These are phyloP conservation scores for Lutraria rhynchaena DNA, from an alignment of 1,140 invertebrate species.

Conservation along the genomic window DNA sequence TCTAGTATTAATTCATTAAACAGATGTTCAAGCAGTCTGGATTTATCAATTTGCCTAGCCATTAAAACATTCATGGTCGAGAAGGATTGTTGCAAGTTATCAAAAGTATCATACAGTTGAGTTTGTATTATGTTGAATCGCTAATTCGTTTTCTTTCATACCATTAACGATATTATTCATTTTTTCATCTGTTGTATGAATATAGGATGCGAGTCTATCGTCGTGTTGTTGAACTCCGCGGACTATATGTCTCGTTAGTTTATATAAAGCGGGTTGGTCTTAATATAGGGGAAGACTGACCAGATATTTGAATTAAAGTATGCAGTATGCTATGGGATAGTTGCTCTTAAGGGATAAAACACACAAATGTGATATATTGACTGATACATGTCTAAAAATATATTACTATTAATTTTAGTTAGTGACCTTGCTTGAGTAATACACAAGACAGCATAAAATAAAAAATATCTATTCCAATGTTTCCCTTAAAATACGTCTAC, in stretches of 20 bases:
- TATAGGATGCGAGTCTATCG: constrained; percentile 13
- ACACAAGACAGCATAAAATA: too few relatives aligned
- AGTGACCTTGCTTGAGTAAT: too few relatives aligned
- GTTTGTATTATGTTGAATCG: constrained; percentile 33
- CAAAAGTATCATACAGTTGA: constrained; percentile 16
- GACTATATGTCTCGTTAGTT: constrained; percentile 4
- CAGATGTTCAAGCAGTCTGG: constrained; percentile 1
- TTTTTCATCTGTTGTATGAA: constrained; percentile 1
- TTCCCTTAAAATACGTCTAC: too few relatives aligned
- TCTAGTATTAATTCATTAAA: constrained; percentile 18
- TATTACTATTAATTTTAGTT: too few relatives aligned
- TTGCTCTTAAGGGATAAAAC: too few relatives aligned
- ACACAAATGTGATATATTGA: too few relatives aligned
- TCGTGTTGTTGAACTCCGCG: constrained; percentile 10
- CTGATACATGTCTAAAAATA: too few relatives aligned
- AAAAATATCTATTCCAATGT: too few relatives aligned
- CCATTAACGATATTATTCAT: constrained; percentile 31
- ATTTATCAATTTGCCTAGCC: constrained; percentile 36
- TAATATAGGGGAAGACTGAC: too few relatives aligned
- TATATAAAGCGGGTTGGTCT: too few relatives aligned
- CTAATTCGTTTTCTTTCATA: constrained; percentile 31
- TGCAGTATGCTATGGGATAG: too few relatives aligned
- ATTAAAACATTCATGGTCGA: constrained; percentile 25
- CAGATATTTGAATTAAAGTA: too few relatives aligned
- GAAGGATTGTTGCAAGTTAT: constrained; percentile 10